phyloP scores from a whole-genome alignment of 1,140 invertebrate genomes.

The Idris sp. region DNA sequence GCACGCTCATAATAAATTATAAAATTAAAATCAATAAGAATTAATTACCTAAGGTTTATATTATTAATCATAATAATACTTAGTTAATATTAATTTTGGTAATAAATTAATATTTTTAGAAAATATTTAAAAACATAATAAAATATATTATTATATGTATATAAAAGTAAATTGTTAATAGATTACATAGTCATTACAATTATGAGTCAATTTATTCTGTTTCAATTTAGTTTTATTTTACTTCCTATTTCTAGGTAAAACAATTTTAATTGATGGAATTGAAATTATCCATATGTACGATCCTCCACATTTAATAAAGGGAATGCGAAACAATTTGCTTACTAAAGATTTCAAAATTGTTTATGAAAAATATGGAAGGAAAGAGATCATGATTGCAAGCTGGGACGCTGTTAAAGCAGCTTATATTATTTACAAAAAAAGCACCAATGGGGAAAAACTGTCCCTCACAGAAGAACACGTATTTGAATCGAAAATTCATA shows the following conservation, averaged over 20 bases:
- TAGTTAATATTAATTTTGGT: no score
- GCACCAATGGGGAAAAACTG: background rate
- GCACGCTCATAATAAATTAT: no score
- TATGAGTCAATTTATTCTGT: no score
- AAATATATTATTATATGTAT: no score
- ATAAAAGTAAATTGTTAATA: no score
- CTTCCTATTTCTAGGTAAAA: constrained; percentile 13
- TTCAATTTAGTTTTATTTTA: background rate
- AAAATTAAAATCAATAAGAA: no score
- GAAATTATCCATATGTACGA: constrained; percentile 20
- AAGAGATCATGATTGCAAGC: constrained; percentile 3
- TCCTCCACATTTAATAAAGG: constrained; percentile 21
- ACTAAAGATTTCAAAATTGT: constrained; percentile 12
- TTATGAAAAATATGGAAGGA: background rate
- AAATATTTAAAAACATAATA: no score
- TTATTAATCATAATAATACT: no score
- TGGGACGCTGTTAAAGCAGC: background rate
- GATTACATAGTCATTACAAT: no score
- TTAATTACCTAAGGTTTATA: no score
- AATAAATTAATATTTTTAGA: no score
- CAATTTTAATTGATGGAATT: constrained; percentile 11
- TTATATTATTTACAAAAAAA: constrained; percentile 8
- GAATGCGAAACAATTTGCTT: constrained; percentile 22
- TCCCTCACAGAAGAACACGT: constrained; percentile 18
- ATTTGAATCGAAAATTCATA: constrained; percentile 1